Base-by-base conservation (phyloP, 1,140 invertebrate species). In the Trichomalopsis sarcophagae region DNA sequence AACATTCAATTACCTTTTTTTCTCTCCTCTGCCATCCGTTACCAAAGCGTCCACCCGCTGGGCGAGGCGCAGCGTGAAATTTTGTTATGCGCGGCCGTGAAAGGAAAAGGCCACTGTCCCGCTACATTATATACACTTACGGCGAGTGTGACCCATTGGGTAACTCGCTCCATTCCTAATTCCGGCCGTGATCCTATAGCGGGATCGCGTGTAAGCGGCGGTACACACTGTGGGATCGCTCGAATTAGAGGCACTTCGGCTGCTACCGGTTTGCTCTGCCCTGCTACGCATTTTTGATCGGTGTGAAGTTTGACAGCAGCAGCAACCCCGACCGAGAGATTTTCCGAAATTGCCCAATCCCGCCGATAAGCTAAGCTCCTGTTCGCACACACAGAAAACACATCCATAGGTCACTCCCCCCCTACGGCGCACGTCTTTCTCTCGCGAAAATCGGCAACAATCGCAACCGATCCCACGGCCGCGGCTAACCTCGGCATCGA, bases 401-500 rank as follows among this genome's bases (percentile, higher is more conserved):
- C 44, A 23, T 17, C 23, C n/a, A 10, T 36, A 44, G 6, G 55
- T 21, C 55, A 21, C 55, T 62, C 55, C 55, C 21, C 55, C 50
- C 14, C 47, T 11, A 9, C 0, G 10, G 14, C 17, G 55, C 55
- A 21, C 17, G 14, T 62, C 55, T 27, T 27, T 27, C 27, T 27
- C 27, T 27, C 27, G 27, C 50, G 55, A 62, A 62, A 62, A 62
- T 62, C 21, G 55, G 6, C 55, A 62, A 62, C 55, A 62, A 62
- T 62, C 21, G 55, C 30, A 30, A 78, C 68, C 68, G 68, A 71
- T 71, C 77, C 77, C 62, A 68, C 55, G 77, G 62, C 27, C 27
- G n/a, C 44, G 68, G 68, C 10, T 80, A 80, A 66, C 77, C 55
- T 47, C 66, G 40, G 21, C 71, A 68, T 68, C 66, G 23, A 81